Conservation (phyloP, 2,797 vertebrate genomes). For the Anomalospiza imberbis region DNA sequence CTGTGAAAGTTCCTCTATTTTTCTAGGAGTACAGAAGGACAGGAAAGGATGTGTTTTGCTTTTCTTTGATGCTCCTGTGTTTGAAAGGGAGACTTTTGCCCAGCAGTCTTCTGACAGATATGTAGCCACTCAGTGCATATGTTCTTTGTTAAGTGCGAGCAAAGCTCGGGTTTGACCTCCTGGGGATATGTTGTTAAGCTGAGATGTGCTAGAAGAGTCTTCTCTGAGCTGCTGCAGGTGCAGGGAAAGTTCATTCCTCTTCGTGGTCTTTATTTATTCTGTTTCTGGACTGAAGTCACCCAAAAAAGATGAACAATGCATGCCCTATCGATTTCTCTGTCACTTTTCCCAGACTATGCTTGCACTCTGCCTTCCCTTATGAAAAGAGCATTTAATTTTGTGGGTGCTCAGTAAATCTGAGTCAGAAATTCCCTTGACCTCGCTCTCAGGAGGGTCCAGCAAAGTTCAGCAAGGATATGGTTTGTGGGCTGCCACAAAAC, state of each 20-base stretch:
- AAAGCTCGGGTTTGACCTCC: not conserved
- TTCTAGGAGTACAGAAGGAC: not conserved
- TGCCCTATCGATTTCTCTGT: not conserved
- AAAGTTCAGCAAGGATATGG: not conserved
- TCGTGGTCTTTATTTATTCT: not conserved
- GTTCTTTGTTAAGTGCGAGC: not conserved
- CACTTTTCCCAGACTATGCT: not conserved
- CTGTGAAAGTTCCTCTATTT: not conserved
- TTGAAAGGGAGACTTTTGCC: not conserved
- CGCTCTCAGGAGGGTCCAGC: not conserved
- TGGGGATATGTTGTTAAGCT: not conserved
- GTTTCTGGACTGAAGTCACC: not conserved
- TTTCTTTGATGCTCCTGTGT: not conserved
- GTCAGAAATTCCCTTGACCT: slow-evolving; percentile 13
- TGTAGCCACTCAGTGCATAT: rapidly evolving
- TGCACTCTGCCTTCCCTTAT: not conserved
- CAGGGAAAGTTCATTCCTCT: not conserved
- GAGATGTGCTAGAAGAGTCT: not conserved
- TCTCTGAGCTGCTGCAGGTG: not conserved
- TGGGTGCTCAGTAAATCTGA: slow-evolving; percentile 2
- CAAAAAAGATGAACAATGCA: not conserved
- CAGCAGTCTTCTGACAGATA: not conserved
- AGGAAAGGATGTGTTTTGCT: not conserved
- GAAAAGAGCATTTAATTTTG: not conserved
- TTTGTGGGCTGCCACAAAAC: slow-evolving; percentile 8